Conservation (phyloP, 2,888 invertebrate genomes). For the Xylophagus ater region DNA sequence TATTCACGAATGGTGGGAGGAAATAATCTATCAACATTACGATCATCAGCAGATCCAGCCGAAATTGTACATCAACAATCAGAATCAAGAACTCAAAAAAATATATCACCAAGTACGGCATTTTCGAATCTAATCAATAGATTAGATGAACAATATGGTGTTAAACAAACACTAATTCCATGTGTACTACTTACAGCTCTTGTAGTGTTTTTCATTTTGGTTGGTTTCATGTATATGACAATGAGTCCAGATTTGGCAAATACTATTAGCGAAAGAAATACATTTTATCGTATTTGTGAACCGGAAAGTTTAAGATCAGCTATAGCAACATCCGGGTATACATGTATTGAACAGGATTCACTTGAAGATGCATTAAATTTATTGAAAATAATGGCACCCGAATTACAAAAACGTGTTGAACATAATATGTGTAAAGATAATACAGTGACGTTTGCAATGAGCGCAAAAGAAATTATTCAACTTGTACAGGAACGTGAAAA, state of each 20-base stretch:
- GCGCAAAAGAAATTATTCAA: constrained; percentile 50
- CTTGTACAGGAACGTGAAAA: constrained; percentile 41
- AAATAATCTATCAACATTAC: constrained; percentile 7
- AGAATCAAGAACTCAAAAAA: constrained; percentile 13
- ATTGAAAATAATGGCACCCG: constrained; percentile 52
- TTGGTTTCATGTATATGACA: constrained; percentile 57
- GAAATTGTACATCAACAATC: constrained; percentile 19
- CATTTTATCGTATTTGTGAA: constrained; percentile 47
- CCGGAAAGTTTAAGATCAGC: constrained; percentile 40
- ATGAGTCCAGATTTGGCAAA: constrained; percentile 35
- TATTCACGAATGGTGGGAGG: neutral
- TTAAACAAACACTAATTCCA: constrained; percentile 44
- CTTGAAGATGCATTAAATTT: constrained; percentile 52
- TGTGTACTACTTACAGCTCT: constrained; percentile 50
- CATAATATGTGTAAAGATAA: constrained; percentile 29
- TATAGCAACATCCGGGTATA: constrained; percentile 46
- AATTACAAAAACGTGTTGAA: constrained; percentile 46
- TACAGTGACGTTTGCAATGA: constrained; percentile 46
- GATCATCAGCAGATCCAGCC: constrained; percentile 1
- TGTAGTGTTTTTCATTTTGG: constrained; percentile 52
- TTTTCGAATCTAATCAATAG: constrained; percentile 22
- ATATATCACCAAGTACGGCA: constrained; percentile 23
- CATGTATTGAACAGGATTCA: constrained; percentile 54
- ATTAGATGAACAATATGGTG: constrained; percentile 25
- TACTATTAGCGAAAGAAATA: constrained; percentile 33